phyloP scores from a whole-genome alignment of 2,888 invertebrate genomes.

The Coremacera marginata region DNA sequence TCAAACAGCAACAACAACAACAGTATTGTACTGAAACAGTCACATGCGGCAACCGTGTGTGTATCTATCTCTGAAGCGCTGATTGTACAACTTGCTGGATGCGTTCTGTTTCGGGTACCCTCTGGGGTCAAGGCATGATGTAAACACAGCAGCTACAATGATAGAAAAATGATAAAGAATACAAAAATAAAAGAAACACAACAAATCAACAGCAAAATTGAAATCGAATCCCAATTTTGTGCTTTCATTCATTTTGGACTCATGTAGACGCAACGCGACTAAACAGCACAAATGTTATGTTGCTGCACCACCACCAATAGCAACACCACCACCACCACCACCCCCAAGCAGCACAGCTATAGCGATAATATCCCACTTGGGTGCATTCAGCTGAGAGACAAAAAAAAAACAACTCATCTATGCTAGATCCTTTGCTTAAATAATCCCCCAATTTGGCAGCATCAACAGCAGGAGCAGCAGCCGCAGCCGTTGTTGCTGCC shows the following conservation, averaged over 20 bases:
- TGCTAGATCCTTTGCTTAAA: neutral
- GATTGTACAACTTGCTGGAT: constrained; percentile 11
- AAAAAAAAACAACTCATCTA: neutral
- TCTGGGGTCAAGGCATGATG: constrained; percentile 2
- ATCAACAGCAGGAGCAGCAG: neutral
- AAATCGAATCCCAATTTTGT: constrained; percentile 15
- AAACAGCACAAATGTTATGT: neutral
- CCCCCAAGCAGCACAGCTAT: neutral
- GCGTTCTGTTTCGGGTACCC: neutral
- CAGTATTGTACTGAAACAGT: too few relatives aligned
- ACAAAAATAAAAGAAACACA: neutral
- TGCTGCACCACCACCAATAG: neutral
- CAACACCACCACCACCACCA: neutral
- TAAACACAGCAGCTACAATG: neutral
- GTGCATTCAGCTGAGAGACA: neutral
- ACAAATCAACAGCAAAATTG: neutral
- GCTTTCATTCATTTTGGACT: constrained; percentile 1
- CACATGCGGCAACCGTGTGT: constrained; percentile 21
- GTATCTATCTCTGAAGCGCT: neutral
- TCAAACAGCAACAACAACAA: neutral
- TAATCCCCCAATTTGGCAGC: neutral
- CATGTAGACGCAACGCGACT: neutral
- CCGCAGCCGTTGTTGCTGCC: neutral
- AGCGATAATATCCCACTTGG: constrained; percentile 19
- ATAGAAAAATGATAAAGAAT: neutral